A percentile compares a stretch with the other conserved stretches of the same genome.
Evolutionary conservation across 2,113 vertebrate genomes (phyloP).

Genomic region (Bujurquina vittata): DNA sequence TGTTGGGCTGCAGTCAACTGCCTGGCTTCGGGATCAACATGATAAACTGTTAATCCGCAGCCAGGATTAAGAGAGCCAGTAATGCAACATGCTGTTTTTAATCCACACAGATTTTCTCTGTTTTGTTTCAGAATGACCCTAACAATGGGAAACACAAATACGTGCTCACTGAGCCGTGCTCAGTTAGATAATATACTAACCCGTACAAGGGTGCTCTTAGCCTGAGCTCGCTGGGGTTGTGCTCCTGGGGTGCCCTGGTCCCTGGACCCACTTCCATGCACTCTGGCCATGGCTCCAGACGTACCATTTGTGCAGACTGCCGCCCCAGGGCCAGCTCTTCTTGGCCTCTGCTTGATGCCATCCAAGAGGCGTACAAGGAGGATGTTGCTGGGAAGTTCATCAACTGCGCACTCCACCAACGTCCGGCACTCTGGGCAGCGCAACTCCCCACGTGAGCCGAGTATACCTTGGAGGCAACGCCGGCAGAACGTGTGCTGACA

Average conservation of each 20-base stretch:
- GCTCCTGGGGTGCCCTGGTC: slow-evolving; percentile 84
- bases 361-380: slow-evolving; percentile 95
- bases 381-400: slow-evolving; percentile 97
- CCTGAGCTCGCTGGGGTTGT: slow-evolving; percentile 88
- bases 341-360: slow-evolving; percentile 96
- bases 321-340: slow-evolving; percentile 79
- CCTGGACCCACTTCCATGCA: slow-evolving; percentile 78
- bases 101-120: slow-evolving; percentile 65
- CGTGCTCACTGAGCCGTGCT: slow-evolving; percentile 32
- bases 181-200: slow-evolving; percentile 81
- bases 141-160: slow-evolving; percentile 57
- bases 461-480: slow-evolving; percentile 93
- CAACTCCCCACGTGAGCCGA: slow-evolving; percentile 93
- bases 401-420: slow-evolving; percentile 91
- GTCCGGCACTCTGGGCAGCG: slow-evolving; percentile 97
- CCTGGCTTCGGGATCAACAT: slow-evolving; percentile 46
- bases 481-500: slow-evolving; percentile 99
- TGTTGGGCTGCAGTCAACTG: slow-evolving; percentile 57
- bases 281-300: slow-evolving; percentile 75
- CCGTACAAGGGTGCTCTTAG: slow-evolving; percentile 92
- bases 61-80: slow-evolving; percentile 65
- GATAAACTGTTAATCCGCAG: slow-evolving; percentile 66
- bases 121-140: slow-evolving; percentile 63
- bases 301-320: slow-evolving; percentile 70
- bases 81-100: slow-evolving; percentile 70